Conservation (phyloP, 2,797 vertebrate species). For the Tolypeutes matacus region DNA sequence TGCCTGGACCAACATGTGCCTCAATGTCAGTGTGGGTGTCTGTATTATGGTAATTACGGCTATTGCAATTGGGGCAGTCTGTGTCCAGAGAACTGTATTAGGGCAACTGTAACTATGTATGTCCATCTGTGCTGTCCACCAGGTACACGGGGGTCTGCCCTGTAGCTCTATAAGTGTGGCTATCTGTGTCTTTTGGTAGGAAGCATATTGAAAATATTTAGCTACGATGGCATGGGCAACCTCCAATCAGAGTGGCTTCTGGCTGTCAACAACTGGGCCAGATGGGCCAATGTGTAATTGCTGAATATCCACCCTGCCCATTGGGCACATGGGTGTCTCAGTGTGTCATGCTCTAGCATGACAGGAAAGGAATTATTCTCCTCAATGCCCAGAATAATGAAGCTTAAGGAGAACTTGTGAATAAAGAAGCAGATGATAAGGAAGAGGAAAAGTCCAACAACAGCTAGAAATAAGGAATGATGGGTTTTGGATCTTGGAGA, state of each 20-base stretch:
- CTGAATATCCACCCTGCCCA: neutral
- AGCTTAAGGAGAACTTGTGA: neutral
- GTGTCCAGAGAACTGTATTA: neutral
- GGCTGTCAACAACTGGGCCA: neutral
- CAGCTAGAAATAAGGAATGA: neutral
- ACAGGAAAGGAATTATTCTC: neutral
- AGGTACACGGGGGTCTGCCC: neutral
- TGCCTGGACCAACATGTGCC: neutral
- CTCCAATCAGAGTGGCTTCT: conserved; percentile 5
- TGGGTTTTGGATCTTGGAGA: neutral
- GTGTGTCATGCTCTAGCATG: neutral
- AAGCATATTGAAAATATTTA: neutral
- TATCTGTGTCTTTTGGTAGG: neutral
- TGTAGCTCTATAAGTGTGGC: neutral
- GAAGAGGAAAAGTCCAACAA: neutral
- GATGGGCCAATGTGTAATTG: neutral
- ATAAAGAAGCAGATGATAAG: neutral
- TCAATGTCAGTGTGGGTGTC: neutral
- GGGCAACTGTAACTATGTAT: neutral
- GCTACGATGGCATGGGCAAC: neutral
- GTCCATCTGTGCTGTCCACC: too few relatives aligned
- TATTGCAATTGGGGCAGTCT: neutral
- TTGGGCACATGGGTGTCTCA: neutral
- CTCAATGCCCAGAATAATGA: neutral
- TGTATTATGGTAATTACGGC: neutral